Conservation (phyloP, 2,888 invertebrate genomes). For the Cryptophagus acutangulus region DNA sequence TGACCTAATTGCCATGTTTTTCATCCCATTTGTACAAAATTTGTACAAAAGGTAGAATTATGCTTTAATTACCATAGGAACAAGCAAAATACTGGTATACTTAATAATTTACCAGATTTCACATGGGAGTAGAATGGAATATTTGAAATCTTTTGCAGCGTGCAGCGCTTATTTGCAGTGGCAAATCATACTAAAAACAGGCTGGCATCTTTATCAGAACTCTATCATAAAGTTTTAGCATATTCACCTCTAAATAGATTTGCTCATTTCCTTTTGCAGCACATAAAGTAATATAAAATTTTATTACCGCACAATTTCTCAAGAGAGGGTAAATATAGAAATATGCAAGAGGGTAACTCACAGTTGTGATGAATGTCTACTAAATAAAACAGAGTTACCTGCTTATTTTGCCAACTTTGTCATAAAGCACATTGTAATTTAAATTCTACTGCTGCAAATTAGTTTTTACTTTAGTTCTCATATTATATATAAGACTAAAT, state of each 20-base stretch:
- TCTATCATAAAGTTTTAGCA: conserved; percentile 4
- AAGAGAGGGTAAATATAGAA: conserved; percentile 17
- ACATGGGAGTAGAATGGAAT: background rate
- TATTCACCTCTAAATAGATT: conserved; percentile 22
- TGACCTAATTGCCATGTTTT: no score
- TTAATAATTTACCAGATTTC: background rate
- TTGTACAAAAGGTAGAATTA: no score
- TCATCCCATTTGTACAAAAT: no score
- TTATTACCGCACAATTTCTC: conserved; percentile 26
- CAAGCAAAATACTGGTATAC: no score
- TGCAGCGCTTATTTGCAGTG: no score
- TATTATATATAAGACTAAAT: no score
- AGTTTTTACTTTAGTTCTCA: no score
- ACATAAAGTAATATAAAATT: conserved; percentile 24
- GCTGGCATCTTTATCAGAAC: background rate
- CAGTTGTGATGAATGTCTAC: conserved; percentile 2
- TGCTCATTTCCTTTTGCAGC: conserved; percentile 19
- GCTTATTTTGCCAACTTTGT: conserved; percentile 1
- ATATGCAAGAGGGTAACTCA: conserved; percentile 1
- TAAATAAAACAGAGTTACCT: background rate
- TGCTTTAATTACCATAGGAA: no score
- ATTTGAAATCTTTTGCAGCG: no score
- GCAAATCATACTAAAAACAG: conserved; percentile 1
- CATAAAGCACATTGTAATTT: background rate
- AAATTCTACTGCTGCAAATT: background rate